These are phyloP conservation scores for Kryptolebias marmoratus DNA, from an alignment of 2,113 vertebrate genomes.

Conservation along the genomic window DNA sequence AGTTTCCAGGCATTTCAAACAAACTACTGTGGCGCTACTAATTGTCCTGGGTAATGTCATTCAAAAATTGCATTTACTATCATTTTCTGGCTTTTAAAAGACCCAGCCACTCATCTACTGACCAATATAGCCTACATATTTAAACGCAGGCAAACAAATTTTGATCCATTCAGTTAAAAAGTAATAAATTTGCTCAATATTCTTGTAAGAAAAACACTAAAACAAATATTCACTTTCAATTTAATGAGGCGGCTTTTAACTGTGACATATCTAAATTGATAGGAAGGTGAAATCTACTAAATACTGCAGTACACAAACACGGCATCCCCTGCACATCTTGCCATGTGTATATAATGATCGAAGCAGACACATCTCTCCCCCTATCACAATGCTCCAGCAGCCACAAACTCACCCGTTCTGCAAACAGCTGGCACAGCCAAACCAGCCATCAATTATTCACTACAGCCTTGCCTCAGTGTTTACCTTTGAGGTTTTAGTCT, in stretches of 20 bases:
- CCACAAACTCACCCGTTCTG: constrained; percentile 40
- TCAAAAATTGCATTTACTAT: background rate
- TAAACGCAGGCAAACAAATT: background rate
- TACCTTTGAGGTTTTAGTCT: constrained; percentile 70
- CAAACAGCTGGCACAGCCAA: constrained; percentile 62
- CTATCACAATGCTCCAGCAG: constrained; percentile 45
- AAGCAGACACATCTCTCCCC: constrained; percentile 22
- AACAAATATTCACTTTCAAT: background rate
- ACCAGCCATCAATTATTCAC: constrained; percentile 76
- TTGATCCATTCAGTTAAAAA: too few relatives aligned
- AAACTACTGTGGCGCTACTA: too few relatives aligned
- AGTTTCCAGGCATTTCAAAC: background rate
- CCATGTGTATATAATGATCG: constrained; percentile 28
- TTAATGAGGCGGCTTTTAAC: background rate
- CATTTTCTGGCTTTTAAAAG: background rate
- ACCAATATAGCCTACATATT: background rate
- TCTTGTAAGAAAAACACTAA: background rate
- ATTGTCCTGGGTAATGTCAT: too few relatives aligned
- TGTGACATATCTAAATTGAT: constrained; percentile 14
- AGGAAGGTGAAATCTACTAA: constrained; percentile 1
- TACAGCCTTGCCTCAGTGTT: constrained; percentile 62
- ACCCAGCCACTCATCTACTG: background rate
- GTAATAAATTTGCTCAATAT: background rate
- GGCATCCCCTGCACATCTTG: constrained; percentile 30
- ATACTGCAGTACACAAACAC: background rate